Percentiles rank a stretch among this genome's conserved stretches.
Conservation (phyloP, 2,797 vertebrate species). For the Scolopax bukidnonensis region DNA sequence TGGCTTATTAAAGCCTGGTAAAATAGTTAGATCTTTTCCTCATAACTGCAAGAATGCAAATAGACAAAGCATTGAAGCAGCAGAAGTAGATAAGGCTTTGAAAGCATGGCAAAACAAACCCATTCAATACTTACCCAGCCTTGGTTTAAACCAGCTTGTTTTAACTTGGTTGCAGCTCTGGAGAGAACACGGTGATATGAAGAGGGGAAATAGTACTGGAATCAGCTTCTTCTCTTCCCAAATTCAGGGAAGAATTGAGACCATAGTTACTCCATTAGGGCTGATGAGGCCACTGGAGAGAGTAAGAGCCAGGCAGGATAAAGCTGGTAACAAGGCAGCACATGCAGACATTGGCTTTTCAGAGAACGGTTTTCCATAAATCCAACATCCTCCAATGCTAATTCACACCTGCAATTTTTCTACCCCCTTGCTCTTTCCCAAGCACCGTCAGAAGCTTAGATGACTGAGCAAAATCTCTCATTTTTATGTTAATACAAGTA, state of each 20-base stretch:
- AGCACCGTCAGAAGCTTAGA: background rate
- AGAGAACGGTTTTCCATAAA: background rate
- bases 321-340: background rate
- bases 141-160: background rate
- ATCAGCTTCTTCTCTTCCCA: background rate
- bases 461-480: background rate
- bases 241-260: background rate
- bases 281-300: background rate
- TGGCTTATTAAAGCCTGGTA: background rate
- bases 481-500: background rate
- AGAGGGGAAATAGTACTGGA: background rate
- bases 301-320: background rate
- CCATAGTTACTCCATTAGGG: background rate
- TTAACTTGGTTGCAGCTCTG: background rate
- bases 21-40: background rate
- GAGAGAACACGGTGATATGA: background rate
- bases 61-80: background rate
- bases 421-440: background rate
- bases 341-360: accelerated
- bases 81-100: background rate
- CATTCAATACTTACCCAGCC: background rate
- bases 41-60: background rate
- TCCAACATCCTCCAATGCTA: background rate
- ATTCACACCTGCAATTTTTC: background rate
- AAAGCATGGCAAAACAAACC: background rate